Evolutionary conservation across 1,140 invertebrate species (phyloP), one percentile per base, ranked within the genome.

Genomic region (Vanessa tameamea): DNA sequence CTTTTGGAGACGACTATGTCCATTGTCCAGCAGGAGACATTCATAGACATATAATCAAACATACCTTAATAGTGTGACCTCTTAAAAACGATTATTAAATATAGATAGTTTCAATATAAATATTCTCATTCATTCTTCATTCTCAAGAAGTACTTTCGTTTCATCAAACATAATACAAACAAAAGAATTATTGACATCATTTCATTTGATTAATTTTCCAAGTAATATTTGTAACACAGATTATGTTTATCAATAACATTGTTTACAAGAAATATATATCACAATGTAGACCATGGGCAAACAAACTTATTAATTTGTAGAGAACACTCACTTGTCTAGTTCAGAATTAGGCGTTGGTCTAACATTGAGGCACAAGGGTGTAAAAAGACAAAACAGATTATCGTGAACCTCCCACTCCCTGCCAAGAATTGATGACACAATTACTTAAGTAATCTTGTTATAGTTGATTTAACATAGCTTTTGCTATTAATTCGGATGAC

Each of bases 401-500:
- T 13, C 47, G 55, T 75, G 78, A 81, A 77, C 68, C 70, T 66
- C 64, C 77, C 82, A 82, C 82, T 59, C 77, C 78, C 76, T 47
- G 57, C n/a, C 50, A 23, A 47, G 48, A 13, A 51, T 53, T 59
- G 48, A 64, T 69, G 66, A 61, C 66, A 55, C 59, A 64, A 64
- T 69, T 64, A 69, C 23, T 12, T n/a, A 50, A 64, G 43, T 64
- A 63, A n/a, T 53, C 15, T 64, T 48, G 15, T 5, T 50, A 23
- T 64, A 6, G 5, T 26, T 53, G 15, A 53, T 64, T 26, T 37
- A 14, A 61, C 48, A 11, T 43, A 3, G 37, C 37, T 43, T 9
- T 43, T 9, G 9, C 37, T 43, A 43, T 43, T 43, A 43, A 5
- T 9, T 11, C 37, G 3, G 37, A 43, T 8, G 6, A 1, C 9